These are phyloP conservation scores for Lepidurus apus DNA, from an alignment of 1,140 invertebrate species.

Conservation along the genomic window DNA sequence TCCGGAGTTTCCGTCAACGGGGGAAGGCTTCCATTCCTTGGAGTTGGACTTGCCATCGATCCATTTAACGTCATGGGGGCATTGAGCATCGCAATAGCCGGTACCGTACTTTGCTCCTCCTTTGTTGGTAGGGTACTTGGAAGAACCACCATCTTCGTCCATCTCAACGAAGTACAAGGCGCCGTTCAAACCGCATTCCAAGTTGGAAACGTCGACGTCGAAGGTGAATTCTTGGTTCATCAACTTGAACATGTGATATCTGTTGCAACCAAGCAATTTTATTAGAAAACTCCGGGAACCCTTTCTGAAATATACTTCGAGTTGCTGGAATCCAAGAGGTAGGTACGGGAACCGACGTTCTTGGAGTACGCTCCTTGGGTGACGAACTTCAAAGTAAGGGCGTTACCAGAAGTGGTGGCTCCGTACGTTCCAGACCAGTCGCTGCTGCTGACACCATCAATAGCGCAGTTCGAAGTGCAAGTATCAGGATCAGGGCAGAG, in stretches of 20 bases:
- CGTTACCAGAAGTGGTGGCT: constrained; percentile 30
- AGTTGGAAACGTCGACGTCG: constrained; percentile 36
- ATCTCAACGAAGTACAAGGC: constrained; percentile 39
- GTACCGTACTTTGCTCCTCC: constrained; percentile 38
- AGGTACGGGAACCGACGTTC: constrained; percentile 38
- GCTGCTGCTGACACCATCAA: constrained; percentile 36
- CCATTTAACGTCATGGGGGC: constrained; percentile 39
- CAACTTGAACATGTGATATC: constrained; percentile 38
- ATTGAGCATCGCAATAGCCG: constrained; percentile 39
- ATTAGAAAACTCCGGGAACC: not conserved
- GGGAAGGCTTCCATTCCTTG: constrained; percentile 36
- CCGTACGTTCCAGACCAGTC: constrained; percentile 38
- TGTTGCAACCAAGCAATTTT: not conserved
- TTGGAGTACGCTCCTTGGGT: constrained; percentile 38
- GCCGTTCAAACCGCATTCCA: constrained; percentile 39
- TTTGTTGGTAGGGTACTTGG: constrained; percentile 36
- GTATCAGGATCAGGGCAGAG: constrained; percentile 37
- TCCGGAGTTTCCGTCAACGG: constrained; percentile 37
- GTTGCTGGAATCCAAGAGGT: constrained; percentile 36
- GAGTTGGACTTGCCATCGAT: constrained; percentile 38
- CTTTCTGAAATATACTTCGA: constrained; percentile 28
- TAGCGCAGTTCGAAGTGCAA: constrained; percentile 38
- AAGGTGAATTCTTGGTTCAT: constrained; percentile 38
- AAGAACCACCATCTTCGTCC: constrained; percentile 38
- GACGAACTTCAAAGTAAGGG: constrained; percentile 35